Percentiles rank a stretch among this genome's conserved stretches.
phyloP scores from a whole-genome alignment of 2,888 invertebrate genomes.

The Philereme vetulata region DNA sequence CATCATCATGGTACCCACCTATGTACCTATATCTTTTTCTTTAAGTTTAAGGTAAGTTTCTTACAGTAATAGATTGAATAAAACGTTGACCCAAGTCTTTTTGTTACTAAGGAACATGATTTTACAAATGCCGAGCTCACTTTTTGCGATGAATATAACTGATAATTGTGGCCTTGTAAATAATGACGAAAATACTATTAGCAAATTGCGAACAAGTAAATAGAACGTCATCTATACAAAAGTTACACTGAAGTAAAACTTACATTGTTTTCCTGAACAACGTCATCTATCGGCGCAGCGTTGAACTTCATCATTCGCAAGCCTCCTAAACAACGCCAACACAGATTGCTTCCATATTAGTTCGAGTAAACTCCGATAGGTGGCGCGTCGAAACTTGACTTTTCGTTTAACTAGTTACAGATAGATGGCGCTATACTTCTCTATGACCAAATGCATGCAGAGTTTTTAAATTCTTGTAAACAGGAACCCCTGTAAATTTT shows the following conservation, averaged over 20 bases:
- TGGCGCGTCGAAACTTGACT: slow-evolving; percentile 29
- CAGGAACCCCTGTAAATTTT: no score
- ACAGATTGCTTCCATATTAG: not conserved
- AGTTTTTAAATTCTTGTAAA: no score
- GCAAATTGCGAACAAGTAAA: not conserved
- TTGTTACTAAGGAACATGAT: no score
- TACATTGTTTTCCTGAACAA: slow-evolving; percentile 21
- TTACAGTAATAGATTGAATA: no score
- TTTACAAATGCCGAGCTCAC: no score
- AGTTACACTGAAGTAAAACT: not conserved
- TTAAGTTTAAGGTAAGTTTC: no score
- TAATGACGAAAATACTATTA: not conserved
- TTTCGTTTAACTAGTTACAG: not conserved
- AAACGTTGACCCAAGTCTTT: no score
- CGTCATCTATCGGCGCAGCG: slow-evolving; percentile 43
- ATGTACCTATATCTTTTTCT: no score
- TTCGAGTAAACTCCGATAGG: slow-evolving; percentile 23
- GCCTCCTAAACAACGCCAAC: not conserved
- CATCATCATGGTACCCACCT: no score
- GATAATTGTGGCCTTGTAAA: not conserved
- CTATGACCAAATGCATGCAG: no score
- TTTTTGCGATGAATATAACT: no score
- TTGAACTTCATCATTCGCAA: not conserved
- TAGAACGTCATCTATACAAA: slow-evolving; percentile 13
- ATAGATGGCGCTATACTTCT: slow-evolving; percentile 5